Evolutionary conservation across 2,888 invertebrate genomes (phyloP), one percentile per base, ranked within the genome.

Genomic region (Thysanoteuthis rhombus): DNA sequence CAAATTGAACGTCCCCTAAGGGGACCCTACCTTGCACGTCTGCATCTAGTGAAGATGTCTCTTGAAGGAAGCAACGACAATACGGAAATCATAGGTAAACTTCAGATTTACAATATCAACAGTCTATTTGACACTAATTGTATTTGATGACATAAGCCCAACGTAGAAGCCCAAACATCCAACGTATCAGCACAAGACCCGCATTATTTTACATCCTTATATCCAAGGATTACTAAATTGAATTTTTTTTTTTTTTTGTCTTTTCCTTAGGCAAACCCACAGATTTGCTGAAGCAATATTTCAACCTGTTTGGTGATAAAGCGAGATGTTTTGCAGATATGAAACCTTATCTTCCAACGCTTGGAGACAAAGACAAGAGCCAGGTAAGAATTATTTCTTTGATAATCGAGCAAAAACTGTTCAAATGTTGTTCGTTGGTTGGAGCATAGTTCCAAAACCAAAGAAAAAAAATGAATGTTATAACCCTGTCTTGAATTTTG

Each of bases 281-380:
- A 58, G 96, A 96, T 93, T 94, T 97, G 93, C 98, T 99, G 96
- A 97, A 98, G 94, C 98, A 98, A 95, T 99, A 99, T 97, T 98
- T 98, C 95, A 96, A 97, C 91, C 97, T 98, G 95, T 99, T 99
- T 97, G 99, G 99, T 5, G 98, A 98, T 95, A 99, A 99, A 96
- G 98, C 98, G 0, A 99, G 99, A 97, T 98, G 98, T 94, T 98
- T 98, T 94, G 98, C 98, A 22, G 99, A 99, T 97, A 97, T 99
- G 93, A 98, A 98, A 94, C 97, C 98, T 12, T 99, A 98, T 97
- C 97, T 99, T 92, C 97, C 98, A 91, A 97, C 98, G 95, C 97
- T 98, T 16, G 97, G 97, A 89, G 97, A 98, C 25, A 98, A 98
- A 94, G 97, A 98, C 94, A 97, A 97, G 94, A 93, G 94, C 28